Conservation (phyloP, 1,140 invertebrate species). For the Chrysomallon squamiferum region DNA sequence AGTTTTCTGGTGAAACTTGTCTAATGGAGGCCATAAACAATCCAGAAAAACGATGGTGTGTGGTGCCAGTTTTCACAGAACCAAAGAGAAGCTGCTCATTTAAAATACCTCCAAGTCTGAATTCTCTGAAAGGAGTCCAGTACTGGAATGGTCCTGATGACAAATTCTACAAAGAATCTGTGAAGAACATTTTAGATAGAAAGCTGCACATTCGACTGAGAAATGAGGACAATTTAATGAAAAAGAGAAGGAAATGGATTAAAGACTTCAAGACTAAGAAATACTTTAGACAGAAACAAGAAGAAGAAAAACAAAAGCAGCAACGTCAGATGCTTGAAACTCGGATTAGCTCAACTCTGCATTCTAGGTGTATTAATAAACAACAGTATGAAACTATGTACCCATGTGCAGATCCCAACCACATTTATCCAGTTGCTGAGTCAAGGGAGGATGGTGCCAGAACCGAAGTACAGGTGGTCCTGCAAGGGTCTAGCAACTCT, state of each 20-base stretch:
- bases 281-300: background rate
- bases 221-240: background rate
- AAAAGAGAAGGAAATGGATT: background rate
- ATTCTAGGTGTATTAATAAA: too few relatives aligned
- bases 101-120: slow-evolving; percentile 36
- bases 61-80: slow-evolving; percentile 38
- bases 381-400: too few relatives aligned
- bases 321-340: too few relatives aligned
- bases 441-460: too few relatives aligned
- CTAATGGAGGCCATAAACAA: slow-evolving; percentile 42
- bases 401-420: too few relatives aligned
- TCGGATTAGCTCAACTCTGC: too few relatives aligned
- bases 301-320: background rate
- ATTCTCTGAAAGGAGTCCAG: slow-evolving; percentile 32
- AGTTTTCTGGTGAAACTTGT: slow-evolving; percentile 34
- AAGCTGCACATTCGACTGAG: background rate
- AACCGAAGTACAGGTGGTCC: too few relatives aligned
- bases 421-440: too few relatives aligned
- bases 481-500: too few relatives aligned
- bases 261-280: background rate
- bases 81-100: slow-evolving; percentile 32
- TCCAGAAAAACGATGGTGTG: slow-evolving; percentile 38
- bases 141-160: background rate
- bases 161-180: slow-evolving; percentile 2
- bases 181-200: background rate